Percentiles rank a stretch among this genome's conserved stretches.
phyloP scores from a whole-genome alignment of 2,888 invertebrate species.

The Epirrhoe alternata region DNA sequence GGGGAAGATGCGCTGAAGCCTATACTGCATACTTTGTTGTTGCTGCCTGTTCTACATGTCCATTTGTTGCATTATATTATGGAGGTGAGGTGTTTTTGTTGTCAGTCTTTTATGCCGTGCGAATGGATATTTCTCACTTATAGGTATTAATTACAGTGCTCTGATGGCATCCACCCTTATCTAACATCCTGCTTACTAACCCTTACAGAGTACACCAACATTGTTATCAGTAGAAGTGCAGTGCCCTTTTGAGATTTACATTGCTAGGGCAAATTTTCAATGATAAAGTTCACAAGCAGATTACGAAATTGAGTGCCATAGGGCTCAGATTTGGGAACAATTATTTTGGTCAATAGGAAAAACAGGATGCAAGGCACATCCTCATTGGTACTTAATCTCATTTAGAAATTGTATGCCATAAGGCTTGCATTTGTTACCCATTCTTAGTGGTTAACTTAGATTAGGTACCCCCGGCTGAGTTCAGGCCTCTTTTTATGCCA shows the following conservation, averaged over 20 bases:
- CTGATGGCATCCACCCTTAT: background rate
- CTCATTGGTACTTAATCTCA: no score
- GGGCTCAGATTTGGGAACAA: no score
- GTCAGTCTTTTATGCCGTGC: no score
- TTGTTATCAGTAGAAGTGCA: background rate
- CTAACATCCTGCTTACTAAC: background rate
- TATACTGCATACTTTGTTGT: slow-evolving; percentile 88
- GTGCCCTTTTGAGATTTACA: background rate
- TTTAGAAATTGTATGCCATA: no score
- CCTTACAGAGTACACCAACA: background rate
- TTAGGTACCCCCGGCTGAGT: no score
- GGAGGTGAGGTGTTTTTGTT: slow-evolving; percentile 81
- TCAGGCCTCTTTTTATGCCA: no score
- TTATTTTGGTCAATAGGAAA: no score
- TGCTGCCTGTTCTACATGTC: slow-evolving; percentile 91
- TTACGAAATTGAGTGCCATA: background rate
- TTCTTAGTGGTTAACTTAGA: no score
- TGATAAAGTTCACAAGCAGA: background rate
- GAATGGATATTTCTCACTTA: no score
- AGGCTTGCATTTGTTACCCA: no score
- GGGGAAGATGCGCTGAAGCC: slow-evolving; percentile 86
- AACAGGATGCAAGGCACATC: no score
- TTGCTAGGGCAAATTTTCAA: background rate
- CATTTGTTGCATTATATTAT: slow-evolving; percentile 93
- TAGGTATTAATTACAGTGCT: background rate